Conservation (phyloP, 2,113 vertebrate species). For the Bungarus multicinctus region DNA sequence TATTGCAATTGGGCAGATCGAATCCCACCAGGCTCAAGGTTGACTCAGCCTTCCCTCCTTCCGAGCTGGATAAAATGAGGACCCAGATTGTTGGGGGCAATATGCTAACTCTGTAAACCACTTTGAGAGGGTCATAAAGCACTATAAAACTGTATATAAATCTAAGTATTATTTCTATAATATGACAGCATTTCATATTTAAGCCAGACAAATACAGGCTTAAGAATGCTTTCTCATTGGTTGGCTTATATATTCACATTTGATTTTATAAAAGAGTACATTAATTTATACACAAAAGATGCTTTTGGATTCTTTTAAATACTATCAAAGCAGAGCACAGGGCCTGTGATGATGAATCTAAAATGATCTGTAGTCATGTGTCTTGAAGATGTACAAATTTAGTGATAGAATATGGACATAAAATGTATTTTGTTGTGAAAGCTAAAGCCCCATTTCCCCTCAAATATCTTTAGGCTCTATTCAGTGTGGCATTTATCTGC, state of each 20-base stretch:
- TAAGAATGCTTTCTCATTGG: constrained; percentile 9
- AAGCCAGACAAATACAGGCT: background rate
- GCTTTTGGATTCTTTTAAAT: constrained; percentile 22
- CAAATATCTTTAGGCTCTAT: background rate
- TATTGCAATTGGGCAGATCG: too few relatives aligned
- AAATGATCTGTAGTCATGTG: background rate
- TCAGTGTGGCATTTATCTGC: too few relatives aligned
- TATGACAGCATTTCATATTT: background rate
- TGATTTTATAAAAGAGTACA: background rate
- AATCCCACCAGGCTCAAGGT: too few relatives aligned
- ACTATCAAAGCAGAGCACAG: constrained; percentile 3
- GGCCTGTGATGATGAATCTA: constrained; percentile 22
- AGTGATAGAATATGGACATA: background rate
- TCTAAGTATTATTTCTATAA: too few relatives aligned
- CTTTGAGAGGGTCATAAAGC: too few relatives aligned
- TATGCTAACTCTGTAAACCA: too few relatives aligned
- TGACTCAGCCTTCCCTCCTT: too few relatives aligned
- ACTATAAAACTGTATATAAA: too few relatives aligned
- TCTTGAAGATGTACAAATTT: background rate
- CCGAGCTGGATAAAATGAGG: too few relatives aligned
- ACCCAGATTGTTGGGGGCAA: too few relatives aligned
- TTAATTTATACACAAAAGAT: constrained; percentile 25
- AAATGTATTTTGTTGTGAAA: background rate
- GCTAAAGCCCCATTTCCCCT: background rate
- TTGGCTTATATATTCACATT: background rate